Evolutionary conservation across 2,888 invertebrate species (phyloP), one percentile per base, ranked within the genome.

Genomic region (Zeuzera pyrina): DNA sequence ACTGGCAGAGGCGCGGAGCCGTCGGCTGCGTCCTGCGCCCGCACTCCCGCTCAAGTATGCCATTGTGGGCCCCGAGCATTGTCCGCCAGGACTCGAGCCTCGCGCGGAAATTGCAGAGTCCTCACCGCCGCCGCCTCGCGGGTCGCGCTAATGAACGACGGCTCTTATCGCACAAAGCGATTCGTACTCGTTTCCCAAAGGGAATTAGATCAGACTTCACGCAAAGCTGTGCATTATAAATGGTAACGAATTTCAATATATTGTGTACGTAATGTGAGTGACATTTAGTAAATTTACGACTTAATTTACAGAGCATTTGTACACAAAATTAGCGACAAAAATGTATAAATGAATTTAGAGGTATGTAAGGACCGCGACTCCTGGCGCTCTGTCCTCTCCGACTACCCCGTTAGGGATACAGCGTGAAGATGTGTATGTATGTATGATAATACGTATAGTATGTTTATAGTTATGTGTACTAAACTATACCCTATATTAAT

Each of bases 1-100:
- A 83, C 81, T 83, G 83, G n/a, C n/a, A 23, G 12, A 13, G 14
- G 24, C 26, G 12, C 21, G 15, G 8, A 24, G 31, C 35, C 13
- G 30, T 10, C n/a, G n/a, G 26, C 74, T 77, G 79, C 71, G 64
- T 68, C 76, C 70, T 69, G 71, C 70, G 58, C 71, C 67, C 71
- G 63, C 69, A 62, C 67, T 61, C 64, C 57, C 47, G 42, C 25
- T 28, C 15, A 14, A 10, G 8, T 13, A 15, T 28, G 15, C 15
- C 28, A 15, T 28, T 28, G 28, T 28, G 25, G 12, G 12, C 8
- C 12, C 12, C 25, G 25, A 25, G 25, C 25, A 12, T 6, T 11
- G 22, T n/a, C 12, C 25, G 25, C 12, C 25, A 12, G 10, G 25
- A 3, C 12, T 25, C 13, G 25, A n/a, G n/a, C n/a, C n/a, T n/a